phyloP scores from a whole-genome alignment of 1,140 invertebrate genomes.

The Neodiprion lecontei region DNA sequence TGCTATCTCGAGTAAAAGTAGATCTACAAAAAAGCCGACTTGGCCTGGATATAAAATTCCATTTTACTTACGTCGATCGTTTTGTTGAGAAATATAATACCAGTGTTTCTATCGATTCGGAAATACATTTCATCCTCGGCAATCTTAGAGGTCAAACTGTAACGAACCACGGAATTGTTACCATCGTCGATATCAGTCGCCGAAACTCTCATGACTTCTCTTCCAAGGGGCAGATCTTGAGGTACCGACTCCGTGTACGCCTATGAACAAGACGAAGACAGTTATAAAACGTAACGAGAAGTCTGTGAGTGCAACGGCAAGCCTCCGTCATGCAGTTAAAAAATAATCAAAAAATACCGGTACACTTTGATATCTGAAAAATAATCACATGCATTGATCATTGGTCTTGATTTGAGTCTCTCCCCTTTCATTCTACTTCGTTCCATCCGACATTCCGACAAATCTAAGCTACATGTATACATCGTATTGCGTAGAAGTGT shows the following conservation, averaged over 20 bases:
- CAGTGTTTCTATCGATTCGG: conserved; percentile 76
- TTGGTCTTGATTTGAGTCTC: no score
- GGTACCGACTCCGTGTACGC: conserved; percentile 78
- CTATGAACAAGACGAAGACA: conserved; percentile 58
- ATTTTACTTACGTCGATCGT: conserved; percentile 70
- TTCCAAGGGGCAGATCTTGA: conserved; percentile 71
- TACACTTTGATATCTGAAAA: no score
- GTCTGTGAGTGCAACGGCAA: no score
- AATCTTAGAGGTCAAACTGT: conserved; percentile 67
- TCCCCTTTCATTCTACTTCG: no score
- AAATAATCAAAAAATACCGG: no score
- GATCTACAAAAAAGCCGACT: neutral
- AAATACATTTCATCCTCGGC: conserved; percentile 73
- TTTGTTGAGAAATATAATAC: conserved; percentile 79
- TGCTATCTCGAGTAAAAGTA: conserved; percentile 8
- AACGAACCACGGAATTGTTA: conserved; percentile 78
- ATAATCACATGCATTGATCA: no score
- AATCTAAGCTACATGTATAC: no score
- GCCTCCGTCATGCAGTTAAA: no score
- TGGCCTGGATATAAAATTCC: conserved; percentile 12
- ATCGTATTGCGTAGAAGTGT: no score
- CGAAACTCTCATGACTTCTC: conserved; percentile 85
- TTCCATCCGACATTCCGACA: no score
- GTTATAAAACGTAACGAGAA: neutral
- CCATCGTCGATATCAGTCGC: conserved; percentile 89